Percentiles rank a stretch among this genome's conserved stretches.
Conservation (phyloP, 2,797 vertebrate genomes). For the Cryptoblepharus egeriae region DNA sequence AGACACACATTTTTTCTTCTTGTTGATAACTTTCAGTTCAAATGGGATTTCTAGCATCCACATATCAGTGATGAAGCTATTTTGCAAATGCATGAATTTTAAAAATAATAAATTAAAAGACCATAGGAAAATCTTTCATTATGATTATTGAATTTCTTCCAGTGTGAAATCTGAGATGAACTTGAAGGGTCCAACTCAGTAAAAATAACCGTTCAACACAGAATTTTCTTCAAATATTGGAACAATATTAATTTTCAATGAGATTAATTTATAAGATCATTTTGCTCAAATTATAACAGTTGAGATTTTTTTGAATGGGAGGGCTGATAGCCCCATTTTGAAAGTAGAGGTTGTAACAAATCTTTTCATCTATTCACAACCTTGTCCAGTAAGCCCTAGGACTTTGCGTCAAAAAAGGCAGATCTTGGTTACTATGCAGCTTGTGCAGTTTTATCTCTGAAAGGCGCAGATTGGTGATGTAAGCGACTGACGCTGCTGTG, state of each 20-base stretch:
- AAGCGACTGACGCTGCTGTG: neutral
- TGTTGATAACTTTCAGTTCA: neutral
- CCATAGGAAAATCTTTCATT: neutral
- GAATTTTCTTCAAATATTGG: neutral
- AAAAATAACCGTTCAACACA: too few relatives aligned
- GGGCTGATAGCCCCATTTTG: neutral
- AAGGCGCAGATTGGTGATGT: conserved; percentile 25
- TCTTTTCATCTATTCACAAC: neutral
- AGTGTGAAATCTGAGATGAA: neutral
- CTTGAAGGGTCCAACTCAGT: neutral
- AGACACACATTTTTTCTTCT: neutral
- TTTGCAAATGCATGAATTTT: neutral
- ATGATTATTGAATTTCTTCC: neutral
- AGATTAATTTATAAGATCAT: neutral
- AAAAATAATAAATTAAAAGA: neutral
- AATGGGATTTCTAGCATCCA: neutral
- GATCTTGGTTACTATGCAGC: neutral
- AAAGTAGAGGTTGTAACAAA: neutral
- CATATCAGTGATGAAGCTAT: neutral
- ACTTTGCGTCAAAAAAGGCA: neutral
- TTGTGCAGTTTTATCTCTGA: neutral
- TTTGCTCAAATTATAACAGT: neutral
- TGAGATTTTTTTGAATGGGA: neutral
- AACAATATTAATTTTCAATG: neutral
- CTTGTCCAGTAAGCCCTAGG: fast-evolving